phyloP scores from a whole-genome alignment of 2,888 invertebrate species.

The Patella caerulea region DNA sequence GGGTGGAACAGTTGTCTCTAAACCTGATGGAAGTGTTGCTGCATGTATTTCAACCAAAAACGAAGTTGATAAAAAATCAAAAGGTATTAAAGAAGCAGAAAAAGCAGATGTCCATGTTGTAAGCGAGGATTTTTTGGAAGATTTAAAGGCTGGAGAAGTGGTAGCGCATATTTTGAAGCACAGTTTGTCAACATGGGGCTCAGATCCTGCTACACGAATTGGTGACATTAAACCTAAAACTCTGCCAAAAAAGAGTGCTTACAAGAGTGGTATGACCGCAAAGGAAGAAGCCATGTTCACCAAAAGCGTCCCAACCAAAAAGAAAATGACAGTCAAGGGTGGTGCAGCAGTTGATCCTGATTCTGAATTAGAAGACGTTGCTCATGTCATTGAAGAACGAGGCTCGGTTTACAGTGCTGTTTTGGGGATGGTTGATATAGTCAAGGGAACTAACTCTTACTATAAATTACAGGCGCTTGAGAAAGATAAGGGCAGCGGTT shows the following conservation, averaged over 20 bases:
- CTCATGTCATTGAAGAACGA: slow-evolving; percentile 80
- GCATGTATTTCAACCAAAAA: slow-evolving; percentile 82
- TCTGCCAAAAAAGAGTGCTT: not conserved
- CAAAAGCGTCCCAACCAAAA: slow-evolving; percentile 72
- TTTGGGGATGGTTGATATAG: slow-evolving; percentile 88
- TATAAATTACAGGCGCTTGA: slow-evolving; percentile 94
- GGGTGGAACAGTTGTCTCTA: slow-evolving; percentile 82
- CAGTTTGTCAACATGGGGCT: slow-evolving; percentile 86
- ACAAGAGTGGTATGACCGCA: not conserved
- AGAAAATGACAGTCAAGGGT: slow-evolving; percentile 83
- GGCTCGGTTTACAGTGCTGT: slow-evolving; percentile 82
- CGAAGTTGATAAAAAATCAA: slow-evolving; percentile 80
- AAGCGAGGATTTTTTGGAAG: slow-evolving; percentile 79
- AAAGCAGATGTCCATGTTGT: slow-evolving; percentile 85
- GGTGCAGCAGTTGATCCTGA: slow-evolving; percentile 95
- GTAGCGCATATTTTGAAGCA: slow-evolving; percentile 80
- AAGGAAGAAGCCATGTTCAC: slow-evolving; percentile 60
- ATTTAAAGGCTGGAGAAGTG: slow-evolving; percentile 73
- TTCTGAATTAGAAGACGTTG: slow-evolving; percentile 81
- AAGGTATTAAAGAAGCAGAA: slow-evolving; percentile 79
- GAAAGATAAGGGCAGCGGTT: slow-evolving; percentile 77
- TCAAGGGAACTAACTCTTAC: slow-evolving; percentile 89
- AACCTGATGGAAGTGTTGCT: slow-evolving; percentile 78
- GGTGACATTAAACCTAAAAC: not conserved
- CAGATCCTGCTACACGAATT: not conserved